These are phyloP conservation scores for Drosophila cyrtoloma DNA, from an alignment of 2,888 invertebrate genomes.

Conservation along the genomic window DNA sequence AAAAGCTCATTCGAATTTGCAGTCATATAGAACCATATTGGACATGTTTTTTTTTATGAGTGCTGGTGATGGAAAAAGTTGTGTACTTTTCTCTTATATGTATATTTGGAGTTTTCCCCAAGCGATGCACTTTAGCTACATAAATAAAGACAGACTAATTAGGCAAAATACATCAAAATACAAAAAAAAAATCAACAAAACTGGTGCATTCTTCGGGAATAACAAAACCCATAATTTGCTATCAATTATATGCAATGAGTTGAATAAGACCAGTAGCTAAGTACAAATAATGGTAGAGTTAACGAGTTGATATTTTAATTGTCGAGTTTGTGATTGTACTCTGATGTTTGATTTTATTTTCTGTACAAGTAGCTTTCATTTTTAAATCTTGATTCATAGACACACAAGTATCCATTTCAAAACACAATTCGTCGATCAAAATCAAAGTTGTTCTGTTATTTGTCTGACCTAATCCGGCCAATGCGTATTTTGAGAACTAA, in stretches of 20 bases:
- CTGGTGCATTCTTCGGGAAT: conserved; percentile 37
- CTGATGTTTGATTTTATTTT: conserved; percentile 40
- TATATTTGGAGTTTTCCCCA: conserved; percentile 30
- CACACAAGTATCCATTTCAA: conserved; percentile 13
- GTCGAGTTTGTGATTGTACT: conserved; percentile 42
- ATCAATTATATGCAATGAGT: conserved; percentile 32
- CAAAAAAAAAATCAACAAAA: not conserved
- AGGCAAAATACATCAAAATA: conserved; percentile 2
- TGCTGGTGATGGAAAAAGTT: conserved; percentile 36
- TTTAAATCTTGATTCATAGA: conserved; percentile 25
- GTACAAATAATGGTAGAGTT: conserved; percentile 42
- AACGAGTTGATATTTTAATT: conserved; percentile 35
- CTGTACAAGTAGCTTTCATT: conserved; percentile 36
- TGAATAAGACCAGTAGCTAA: conserved; percentile 33
- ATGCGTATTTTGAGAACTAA: not conserved
- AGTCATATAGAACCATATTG: not conserved
- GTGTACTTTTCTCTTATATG: conserved; percentile 11
- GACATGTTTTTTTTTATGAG: not conserved
- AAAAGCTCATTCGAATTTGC: not conserved
- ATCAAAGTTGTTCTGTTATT: not conserved
- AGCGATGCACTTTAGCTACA: conserved; percentile 31
- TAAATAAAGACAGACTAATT: conserved; percentile 15
- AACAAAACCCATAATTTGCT: conserved; percentile 25
- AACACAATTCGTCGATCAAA: conserved; percentile 2
- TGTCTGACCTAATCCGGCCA: not conserved